phyloP scores from a whole-genome alignment of 1,140 invertebrate genomes.

The Megalonaias nervosa region DNA sequence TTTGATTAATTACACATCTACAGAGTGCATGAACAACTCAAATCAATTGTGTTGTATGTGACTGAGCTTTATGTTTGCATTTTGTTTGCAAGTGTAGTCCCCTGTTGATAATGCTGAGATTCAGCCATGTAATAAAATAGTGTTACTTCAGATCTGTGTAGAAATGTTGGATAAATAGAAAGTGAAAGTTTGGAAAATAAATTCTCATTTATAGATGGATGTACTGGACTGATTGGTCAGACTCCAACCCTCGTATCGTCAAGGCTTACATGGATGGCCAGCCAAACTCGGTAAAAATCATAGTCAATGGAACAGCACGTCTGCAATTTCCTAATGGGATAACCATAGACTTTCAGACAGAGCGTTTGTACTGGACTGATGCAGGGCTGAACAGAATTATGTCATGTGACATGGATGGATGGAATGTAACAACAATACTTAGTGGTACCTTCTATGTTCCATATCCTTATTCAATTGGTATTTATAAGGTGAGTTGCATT shows the following conservation, averaged over 20 bases:
- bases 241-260: slow-evolving; percentile 89
- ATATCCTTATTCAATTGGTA: slow-evolving; percentile 89
- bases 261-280: slow-evolving; percentile 91
- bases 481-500: slow-evolving; percentile 77
- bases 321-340: slow-evolving; percentile 59
- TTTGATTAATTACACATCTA: no score
- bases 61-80: no score
- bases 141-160: neutral
- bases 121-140: neutral
- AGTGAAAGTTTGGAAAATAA: no score
- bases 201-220: slow-evolving; percentile 49
- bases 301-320: slow-evolving; percentile 39
- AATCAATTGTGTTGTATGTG: no score
- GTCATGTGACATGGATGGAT: slow-evolving; percentile 44
- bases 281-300: slow-evolving; percentile 7
- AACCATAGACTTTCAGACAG: slow-evolving; percentile 53
- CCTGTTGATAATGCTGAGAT: neutral
- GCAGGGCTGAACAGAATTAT: slow-evolving; percentile 38
- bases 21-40: no score
- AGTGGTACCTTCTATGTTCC: slow-evolving; percentile 30
- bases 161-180: no score
- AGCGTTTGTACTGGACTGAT: slow-evolving; percentile 57
- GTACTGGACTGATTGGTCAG: slow-evolving; percentile 95
- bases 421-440: slow-evolving; percentile 26
- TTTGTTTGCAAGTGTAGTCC: no score